Base-by-base conservation (phyloP, 2,797 vertebrate genomes). In the Margarornis squamiger region DNA sequence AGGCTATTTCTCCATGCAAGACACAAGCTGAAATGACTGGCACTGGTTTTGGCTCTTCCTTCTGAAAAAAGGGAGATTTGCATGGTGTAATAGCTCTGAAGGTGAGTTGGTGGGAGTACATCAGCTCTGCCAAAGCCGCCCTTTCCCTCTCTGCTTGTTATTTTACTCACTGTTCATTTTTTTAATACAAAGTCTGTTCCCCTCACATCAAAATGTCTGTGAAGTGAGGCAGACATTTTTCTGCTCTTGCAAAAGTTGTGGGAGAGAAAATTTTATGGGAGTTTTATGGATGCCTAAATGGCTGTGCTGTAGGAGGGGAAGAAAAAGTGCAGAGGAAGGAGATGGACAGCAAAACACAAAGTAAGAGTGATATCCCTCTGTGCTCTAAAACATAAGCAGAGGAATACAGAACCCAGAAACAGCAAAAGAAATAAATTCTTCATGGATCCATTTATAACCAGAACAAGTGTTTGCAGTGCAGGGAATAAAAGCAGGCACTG, bases 231-330 rank as follows among this genome's bases (percentile, higher is more conserved):
- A 94, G 89, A n/a, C 55, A 73, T 94, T 94, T 94, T 86, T 93
- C 91, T 94, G 91, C 85, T 91, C 92, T 49, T 36, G 76, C 66
- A 49, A 10, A 92, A 88, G 82, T 83, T 70, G 96, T 94, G 92
- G 92, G 91, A 92, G 84, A 87, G 83, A 70, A 86, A 71, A 95
- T 91, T 95, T 96, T 94, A 96, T 84, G 93, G 92, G 95, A 84
- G 93, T 95, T 96, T 97, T 96, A 96, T 95, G 90, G 96, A 88
- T 91, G 94, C 79, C 91, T 94, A 93, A 97, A 96, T 91, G 94
- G 86, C 86, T 92, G n/a, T 91, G 88, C 90, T 81, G 91, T 81
- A 91, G 93, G 80, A 93, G 85, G 72, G 74, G 20, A 86, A 94
- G 92, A 88, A 88, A 95, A 92, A 95, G 90, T 92, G 88, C 93